phyloP scores from a whole-genome alignment of 2,113 vertebrate genomes.

The Clarias magur region DNA sequence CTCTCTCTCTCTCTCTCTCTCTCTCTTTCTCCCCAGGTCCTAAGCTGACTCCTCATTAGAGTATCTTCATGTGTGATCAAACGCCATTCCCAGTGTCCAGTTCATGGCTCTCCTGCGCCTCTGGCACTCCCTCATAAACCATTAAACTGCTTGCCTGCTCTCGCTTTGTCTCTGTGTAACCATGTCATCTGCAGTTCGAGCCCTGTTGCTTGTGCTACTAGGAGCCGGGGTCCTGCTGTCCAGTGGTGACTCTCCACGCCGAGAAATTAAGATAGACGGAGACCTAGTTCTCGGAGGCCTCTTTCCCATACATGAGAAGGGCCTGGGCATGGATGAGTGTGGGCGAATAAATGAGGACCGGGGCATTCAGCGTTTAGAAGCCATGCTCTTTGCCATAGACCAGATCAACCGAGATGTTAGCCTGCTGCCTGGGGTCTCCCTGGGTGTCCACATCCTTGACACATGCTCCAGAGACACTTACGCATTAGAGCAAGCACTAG shows the following conservation, averaged over 20 bases:
- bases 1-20: background rate
- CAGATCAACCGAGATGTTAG: constrained; percentile 87
- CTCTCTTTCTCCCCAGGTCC: constrained; percentile 66
- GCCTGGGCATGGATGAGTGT: constrained; percentile 90
- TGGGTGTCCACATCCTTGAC: constrained; percentile 97
- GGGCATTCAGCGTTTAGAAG: constrained; percentile 95
- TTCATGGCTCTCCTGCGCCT: constrained; percentile 70
- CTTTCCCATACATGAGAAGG: constrained; percentile 98
- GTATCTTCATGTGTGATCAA: constrained; percentile 70
- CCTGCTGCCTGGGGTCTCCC: constrained; percentile 87
- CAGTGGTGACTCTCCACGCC: constrained; percentile 85
- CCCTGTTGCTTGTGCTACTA: constrained; percentile 83
- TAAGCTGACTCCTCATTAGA: constrained; percentile 69
- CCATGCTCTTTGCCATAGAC: constrained; percentile 97
- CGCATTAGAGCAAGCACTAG: constrained; percentile 95
- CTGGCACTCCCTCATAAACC: constrained; percentile 55
- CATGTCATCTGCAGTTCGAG: constrained; percentile 81
- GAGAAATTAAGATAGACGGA: constrained; percentile 96
- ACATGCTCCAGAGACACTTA: constrained; percentile 97
- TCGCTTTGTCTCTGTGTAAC: constrained; percentile 68
- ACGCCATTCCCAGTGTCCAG: constrained; percentile 64
- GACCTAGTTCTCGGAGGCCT: constrained; percentile 94
- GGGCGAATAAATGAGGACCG: constrained; percentile 94
- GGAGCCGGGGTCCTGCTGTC: constrained; percentile 84
- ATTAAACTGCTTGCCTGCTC: constrained; percentile 55